Conservation (phyloP, 1,140 invertebrate genomes). For the Capitella teleta region DNA sequence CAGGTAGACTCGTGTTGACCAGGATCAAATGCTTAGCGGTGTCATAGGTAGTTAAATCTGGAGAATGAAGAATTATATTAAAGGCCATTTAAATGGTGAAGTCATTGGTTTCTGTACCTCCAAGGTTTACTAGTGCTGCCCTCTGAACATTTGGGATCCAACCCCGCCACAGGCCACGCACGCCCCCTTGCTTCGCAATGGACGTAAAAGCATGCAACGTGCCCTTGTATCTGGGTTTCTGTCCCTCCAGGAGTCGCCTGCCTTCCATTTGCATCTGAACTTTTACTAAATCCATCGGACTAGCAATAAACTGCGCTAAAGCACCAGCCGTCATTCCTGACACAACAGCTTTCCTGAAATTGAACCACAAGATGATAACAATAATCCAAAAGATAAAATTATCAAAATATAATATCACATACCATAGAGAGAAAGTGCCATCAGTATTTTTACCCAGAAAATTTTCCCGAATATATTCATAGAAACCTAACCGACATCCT, state of each 20-base stretch:
- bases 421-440: slow-evolving; percentile 54
- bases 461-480: slow-evolving; percentile 46
- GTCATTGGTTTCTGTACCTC: too few species aligned
- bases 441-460: slow-evolving; percentile 40
- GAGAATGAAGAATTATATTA: too few species aligned
- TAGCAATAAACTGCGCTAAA: slow-evolving; percentile 74
- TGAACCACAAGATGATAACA: background rate
- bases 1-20: too few species aligned
- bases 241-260: slow-evolving; percentile 58
- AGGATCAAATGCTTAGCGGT: too few species aligned
- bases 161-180: slow-evolving; percentile 77
- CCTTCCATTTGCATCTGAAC: slow-evolving; percentile 85
- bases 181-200: slow-evolving; percentile 61
- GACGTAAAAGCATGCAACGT: slow-evolving; percentile 64
- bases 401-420: slow-evolving; percentile 11
- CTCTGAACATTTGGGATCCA: slow-evolving; percentile 72
- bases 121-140: slow-evolving; percentile 65
- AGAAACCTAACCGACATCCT: slow-evolving; percentile 47
- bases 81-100: too few species aligned
- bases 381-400: background rate
- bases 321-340: slow-evolving; percentile 70
- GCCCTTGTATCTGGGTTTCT: slow-evolving; percentile 59
- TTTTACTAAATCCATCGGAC: slow-evolving; percentile 81
- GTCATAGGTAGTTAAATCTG: too few species aligned
- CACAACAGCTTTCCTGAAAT: slow-evolving; percentile 53